Evolutionary conservation across 2,113 vertebrate genomes (phyloP), one percentile per base, ranked within the genome.

Genomic region (Rhabdornis inornatus): DNA sequence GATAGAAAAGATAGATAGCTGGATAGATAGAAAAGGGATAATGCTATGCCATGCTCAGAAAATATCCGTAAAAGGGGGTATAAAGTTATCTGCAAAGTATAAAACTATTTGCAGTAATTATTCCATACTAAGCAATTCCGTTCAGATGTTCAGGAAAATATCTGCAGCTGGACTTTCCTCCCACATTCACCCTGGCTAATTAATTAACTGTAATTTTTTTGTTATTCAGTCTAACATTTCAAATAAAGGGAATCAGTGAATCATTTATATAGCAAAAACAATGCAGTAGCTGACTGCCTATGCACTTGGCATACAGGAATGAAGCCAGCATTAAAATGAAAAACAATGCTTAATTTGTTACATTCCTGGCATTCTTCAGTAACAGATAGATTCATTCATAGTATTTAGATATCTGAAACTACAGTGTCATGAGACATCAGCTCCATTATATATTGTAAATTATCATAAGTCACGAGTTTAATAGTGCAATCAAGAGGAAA

Each of bases 361-460:
- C 47, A 71, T 91, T 91, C 57, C 52, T 78, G 75, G 23, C 66
- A 77, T 94, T 95, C 81, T 84, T 90, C 79, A 80, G 42, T 44
- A 95, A 96, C 89, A 95, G 93, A 94, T 60, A 87, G 39, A 84
- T 95, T 95, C 76, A 94, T 96, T 97, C 92, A 94, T 49, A 83
- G 61, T 45, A 82, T 55, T 95, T 71, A 75, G 80, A 60, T 0
- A 2, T 66, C 59, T 66, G 77, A 95, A 94, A 71, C 66, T 59
- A 49, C 80, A 74, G 59, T 78, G 50, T 53, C 77, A 87, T 84
- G 92, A 92, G 89, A 91, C 72, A 81, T 82, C 69, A 78, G 71
- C 75, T 91, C 94, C 85, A 97, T 94, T 92, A 90, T 91, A 59
- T 55, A 85, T 82, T 82, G 61, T 83, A 92, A 91, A 50, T 94